These are phyloP conservation scores for Hyalella azteca DNA, from an alignment of 2,888 invertebrate genomes.

Conservation along the genomic window DNA sequence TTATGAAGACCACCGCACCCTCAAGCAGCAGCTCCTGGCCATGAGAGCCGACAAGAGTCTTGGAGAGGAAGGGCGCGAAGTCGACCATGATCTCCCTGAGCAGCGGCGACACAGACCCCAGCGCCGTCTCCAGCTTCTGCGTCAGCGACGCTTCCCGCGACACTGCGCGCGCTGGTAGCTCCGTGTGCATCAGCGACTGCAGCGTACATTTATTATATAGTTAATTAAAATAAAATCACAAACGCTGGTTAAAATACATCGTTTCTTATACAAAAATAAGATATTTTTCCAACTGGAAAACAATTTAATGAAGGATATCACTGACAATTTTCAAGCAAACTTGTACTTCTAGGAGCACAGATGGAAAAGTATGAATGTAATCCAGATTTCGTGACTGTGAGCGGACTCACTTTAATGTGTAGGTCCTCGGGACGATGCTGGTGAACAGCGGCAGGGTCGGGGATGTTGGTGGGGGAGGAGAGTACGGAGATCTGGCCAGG, in stretches of 20 bases:
- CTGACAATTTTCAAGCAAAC: too few species aligned
- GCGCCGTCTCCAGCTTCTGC: conserved; percentile 92
- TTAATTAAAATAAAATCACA: too few species aligned
- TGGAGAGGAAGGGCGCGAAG: conserved; percentile 97
- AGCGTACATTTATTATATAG: too few species aligned
- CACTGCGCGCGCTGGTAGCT: conserved; percentile 64
- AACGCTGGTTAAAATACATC: too few species aligned
- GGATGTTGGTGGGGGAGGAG: conserved; percentile 52
- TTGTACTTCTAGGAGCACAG: too few species aligned
- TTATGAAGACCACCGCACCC: too few species aligned
- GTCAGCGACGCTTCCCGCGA: conserved; percentile 87
- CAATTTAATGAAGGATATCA: too few species aligned
- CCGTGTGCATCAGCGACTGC: too few species aligned
- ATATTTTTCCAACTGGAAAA: too few species aligned
- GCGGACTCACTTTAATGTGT: conserved; percentile 67
- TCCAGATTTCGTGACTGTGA: too few species aligned
- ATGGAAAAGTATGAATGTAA: too few species aligned
- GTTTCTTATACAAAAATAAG: too few species aligned
- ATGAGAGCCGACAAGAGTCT: conserved; percentile 97
- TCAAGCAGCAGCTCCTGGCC: conserved; percentile 98
- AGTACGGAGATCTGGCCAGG: conserved; percentile 66
- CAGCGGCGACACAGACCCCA: conserved; percentile 82
- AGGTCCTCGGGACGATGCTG: conserved; percentile 74
- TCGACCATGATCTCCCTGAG: conserved; percentile 99
- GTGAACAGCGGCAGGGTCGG: conserved; percentile 60